Base-by-base conservation (phyloP, 2,113 vertebrate species). In the Furnarius figulus region DNA sequence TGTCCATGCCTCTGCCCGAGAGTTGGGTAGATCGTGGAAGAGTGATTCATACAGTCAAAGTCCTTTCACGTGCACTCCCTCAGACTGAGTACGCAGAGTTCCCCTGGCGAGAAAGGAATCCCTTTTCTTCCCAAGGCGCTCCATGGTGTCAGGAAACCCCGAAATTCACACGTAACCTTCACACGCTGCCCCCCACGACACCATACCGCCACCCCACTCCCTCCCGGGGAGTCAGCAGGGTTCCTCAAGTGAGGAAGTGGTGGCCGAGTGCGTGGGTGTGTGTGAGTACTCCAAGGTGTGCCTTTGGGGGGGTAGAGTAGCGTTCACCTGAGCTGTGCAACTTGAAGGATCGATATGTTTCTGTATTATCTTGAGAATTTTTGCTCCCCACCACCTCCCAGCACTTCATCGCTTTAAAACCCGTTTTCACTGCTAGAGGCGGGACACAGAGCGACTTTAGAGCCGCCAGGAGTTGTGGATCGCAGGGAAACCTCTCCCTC, bases 21-120 rank as follows among this genome's bases (percentile, higher is more conserved):
- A 3, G 7, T 10, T 25, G 35, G 9, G 8, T 5, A 23, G 37
- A 8, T 31, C 24, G 56, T 22, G 24, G 12, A 42, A 75, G 14
- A 46, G 12, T 11, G 25, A 28, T 31, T 79, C 14, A 10, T 18
- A 13, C 22, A 79, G 21, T 9, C 27, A 6, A 4, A 27, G 27
- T 70, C 14, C 31, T 62, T 79, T 28, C 83, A 73, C 49, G 35
- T 61, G 63, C 59, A 77, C 31, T 52, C 9, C 25, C 58, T 46
- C 49, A 44, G 27, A 11, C 2, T 1, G 10, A 27, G 10, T 3
- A 16, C 2, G 0, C 25, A 23, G 30, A 7, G 14, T 9, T 70
- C 12, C 16, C 6, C 24, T 10, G 24, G 28, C 10, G 5, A 50
- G 33, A 56, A 62, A 79, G 9, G 25, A 14, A 44, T 4, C 3